phyloP scores from a whole-genome alignment of 2,888 invertebrate species.

The Gonocerus acuteangulatus region DNA sequence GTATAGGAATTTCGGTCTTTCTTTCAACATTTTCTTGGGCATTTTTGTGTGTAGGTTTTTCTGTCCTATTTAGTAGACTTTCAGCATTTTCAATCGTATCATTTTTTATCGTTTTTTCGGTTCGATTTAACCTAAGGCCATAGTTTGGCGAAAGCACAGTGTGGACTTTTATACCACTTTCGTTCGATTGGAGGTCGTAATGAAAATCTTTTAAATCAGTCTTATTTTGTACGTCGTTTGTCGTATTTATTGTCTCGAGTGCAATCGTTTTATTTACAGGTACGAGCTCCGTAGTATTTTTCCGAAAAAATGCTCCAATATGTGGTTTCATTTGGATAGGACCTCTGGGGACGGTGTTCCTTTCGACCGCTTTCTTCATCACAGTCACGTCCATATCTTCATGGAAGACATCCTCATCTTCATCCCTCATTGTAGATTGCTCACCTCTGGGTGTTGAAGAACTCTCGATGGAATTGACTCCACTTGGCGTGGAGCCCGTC shows the following conservation, averaged over 20 bases:
- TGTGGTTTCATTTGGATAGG: slow-evolving; percentile 27
- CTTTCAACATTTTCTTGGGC: no score
- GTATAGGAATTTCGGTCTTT: no score
- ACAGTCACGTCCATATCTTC: slow-evolving; percentile 43
- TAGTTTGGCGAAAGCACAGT: slow-evolving; percentile 31
- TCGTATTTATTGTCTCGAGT: neutral
- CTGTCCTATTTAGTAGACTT: neutral
- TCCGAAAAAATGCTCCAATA: slow-evolving; percentile 28
- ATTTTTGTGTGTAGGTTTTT: no score
- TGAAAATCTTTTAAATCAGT: slow-evolving; percentile 27
- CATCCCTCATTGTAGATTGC: slow-evolving; percentile 23
- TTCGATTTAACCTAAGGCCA: slow-evolving; percentile 30
- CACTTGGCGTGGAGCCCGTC: slow-evolving; percentile 41
- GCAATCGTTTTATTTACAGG: slow-evolving; percentile 10
- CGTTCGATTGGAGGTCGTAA: slow-evolving; percentile 31
- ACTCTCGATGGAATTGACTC: slow-evolving; percentile 41
- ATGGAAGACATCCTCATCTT: slow-evolving; percentile 41
- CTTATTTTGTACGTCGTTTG: slow-evolving; percentile 21
- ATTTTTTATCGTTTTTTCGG: neutral
- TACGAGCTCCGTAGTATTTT: slow-evolving; percentile 1
- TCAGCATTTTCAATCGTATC: neutral
- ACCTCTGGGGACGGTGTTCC: slow-evolving; percentile 41
- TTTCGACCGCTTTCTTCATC: slow-evolving; percentile 41
- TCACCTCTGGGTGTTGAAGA: slow-evolving; percentile 32
- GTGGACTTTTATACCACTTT: slow-evolving; percentile 31